Conservation (phyloP, 2,797 vertebrate species). For the Helarctos malayanus region DNA sequence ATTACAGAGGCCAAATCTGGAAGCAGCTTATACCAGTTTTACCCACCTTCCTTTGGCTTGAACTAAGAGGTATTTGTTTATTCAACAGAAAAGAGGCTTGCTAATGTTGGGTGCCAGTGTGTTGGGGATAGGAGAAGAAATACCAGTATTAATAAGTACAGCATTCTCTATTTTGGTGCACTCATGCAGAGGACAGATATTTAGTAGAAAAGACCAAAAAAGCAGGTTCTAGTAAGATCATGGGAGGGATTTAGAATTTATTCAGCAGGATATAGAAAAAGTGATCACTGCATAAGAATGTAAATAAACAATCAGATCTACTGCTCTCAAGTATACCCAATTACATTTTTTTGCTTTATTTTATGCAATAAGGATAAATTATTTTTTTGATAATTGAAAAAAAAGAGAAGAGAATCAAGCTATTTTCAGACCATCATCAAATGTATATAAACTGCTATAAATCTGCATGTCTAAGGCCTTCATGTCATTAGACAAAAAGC, state of each 20-base stretch:
- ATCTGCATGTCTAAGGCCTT: conserved; percentile 66
- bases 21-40: neutral
- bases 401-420: neutral
- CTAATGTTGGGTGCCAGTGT: neutral
- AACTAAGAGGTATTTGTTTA: neutral
- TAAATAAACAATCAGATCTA: neutral
- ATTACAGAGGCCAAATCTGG: neutral
- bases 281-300: neutral
- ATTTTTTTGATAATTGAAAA: neutral
- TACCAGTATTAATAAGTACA: fast-evolving
- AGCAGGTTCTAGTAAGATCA: neutral
- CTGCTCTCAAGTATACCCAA: neutral
- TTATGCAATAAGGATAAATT: neutral
- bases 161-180: neutral
- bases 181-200: neutral
- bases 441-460: conserved; percentile 23
- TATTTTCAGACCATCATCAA: conserved; percentile 47
- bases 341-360: neutral
- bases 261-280: neutral
- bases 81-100: neutral
- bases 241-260: neutral
- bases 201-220: neutral
- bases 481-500: conserved; percentile 62
- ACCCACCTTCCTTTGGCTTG: neutral
- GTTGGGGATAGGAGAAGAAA: neutral